phyloP scores from a whole-genome alignment of 1,140 invertebrate species.

The Linepithema humile region DNA sequence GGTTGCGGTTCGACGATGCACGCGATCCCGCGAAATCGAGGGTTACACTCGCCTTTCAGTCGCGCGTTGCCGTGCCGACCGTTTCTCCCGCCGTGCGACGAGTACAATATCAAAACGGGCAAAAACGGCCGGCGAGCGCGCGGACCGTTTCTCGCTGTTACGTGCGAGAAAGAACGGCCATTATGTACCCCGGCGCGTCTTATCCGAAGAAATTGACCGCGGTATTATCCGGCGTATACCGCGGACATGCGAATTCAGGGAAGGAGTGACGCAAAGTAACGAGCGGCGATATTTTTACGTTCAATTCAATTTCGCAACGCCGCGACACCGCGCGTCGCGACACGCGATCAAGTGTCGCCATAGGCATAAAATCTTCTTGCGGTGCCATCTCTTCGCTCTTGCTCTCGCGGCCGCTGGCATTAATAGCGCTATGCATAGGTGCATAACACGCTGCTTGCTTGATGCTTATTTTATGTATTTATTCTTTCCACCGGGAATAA shows the following conservation, averaged over 20 bases:
- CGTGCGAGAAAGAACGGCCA: constrained; percentile 56
- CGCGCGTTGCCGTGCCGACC: background rate
- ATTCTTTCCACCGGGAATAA: constrained; percentile 10
- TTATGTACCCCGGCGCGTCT: constrained; percentile 53
- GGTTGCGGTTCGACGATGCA: constrained; percentile 70
- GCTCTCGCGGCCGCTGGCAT: constrained; percentile 21
- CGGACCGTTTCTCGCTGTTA: constrained; percentile 36
- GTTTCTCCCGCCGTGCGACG: constrained; percentile 1
- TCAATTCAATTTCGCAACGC: constrained; percentile 41
- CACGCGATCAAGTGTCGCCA: constrained; percentile 44
- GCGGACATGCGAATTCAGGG: constrained; percentile 28
- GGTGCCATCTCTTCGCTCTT: background rate
- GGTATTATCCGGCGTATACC: constrained; percentile 33
- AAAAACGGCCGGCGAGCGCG: constrained; percentile 7
- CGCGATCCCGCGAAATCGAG: constrained; percentile 66
- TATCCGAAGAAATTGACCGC: constrained; percentile 54
- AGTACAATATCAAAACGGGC: constrained; percentile 37
- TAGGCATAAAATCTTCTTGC: constrained; percentile 48
- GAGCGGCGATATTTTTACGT: constrained; percentile 24
- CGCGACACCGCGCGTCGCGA: background rate
- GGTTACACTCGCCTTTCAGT: constrained; percentile 44
- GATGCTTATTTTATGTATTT: constrained; percentile 24
- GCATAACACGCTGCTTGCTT: background rate
- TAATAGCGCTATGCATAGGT: constrained; percentile 20
- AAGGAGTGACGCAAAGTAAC: constrained; percentile 32